Conservation (phyloP, 1,140 invertebrate species). For the Euglossa dilemma region DNA sequence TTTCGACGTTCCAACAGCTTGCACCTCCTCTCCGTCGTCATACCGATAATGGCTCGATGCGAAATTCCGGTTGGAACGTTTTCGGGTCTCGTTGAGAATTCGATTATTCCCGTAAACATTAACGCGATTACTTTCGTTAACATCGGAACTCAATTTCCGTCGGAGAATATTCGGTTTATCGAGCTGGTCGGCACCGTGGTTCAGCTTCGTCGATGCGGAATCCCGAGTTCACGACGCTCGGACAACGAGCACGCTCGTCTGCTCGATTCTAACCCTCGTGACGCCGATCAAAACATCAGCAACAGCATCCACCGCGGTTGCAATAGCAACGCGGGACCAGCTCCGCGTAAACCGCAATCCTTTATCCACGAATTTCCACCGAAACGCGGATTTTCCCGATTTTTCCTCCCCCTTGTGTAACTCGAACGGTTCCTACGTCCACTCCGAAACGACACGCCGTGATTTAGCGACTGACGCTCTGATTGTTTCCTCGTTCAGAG, state of each 20-base stretch:
- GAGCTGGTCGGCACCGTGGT: not conserved
- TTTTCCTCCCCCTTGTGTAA: too few relatives aligned
- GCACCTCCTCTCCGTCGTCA: not conserved
- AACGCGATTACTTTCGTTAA: conserved; percentile 16
- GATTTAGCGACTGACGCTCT: too few relatives aligned
- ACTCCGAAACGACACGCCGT: too few relatives aligned
- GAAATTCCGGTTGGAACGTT: not conserved
- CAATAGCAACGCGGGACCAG: not conserved
- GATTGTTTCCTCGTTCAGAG: too few relatives aligned
- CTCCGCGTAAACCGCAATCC: not conserved
- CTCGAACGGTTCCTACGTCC: not conserved
- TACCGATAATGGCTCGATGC: not conserved
- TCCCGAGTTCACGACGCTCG: not conserved
- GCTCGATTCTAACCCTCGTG: not conserved
- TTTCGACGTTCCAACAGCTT: not conserved
- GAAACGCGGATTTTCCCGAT: not conserved
- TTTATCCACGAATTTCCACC: not conserved
- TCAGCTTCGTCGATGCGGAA: not conserved
- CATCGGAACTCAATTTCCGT: not conserved
- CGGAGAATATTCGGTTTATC: not conserved
- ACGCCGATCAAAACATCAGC: too few relatives aligned
- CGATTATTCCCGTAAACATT: not conserved
- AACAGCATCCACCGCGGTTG: not conserved
- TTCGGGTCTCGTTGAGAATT: not conserved
- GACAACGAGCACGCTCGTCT: too few relatives aligned